Base-by-base conservation (phyloP, 1,140 invertebrate species). In the Phocides pigmalion region DNA sequence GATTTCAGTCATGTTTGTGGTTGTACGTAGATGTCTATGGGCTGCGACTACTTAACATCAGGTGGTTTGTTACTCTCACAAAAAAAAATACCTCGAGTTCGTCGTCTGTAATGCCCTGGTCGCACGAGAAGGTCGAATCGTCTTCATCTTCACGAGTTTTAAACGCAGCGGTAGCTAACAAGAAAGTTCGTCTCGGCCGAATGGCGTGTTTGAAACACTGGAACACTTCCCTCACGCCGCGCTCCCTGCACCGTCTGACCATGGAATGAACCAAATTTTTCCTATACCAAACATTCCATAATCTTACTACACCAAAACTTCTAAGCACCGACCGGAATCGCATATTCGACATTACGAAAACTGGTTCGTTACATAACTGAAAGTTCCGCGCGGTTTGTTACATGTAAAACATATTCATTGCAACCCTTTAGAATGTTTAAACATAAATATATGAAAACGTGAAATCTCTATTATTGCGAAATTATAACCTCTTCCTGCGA, bases 71-170 rank as follows among this genome's bases (percentile, higher is more conserved):
- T n/a, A n/a, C n/a, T n/a, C n/a, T n/a, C n/a, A n/a, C n/a, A n/a
- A n/a, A n/a, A n/a, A n/a, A n/a, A n/a, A n/a, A n/a, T n/a, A 91
- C 88, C 81, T 92, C 74, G 16, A 91, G 63, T 20, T 87, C 81
- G 28, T 82, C 73, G 56, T 92, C 90, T 0, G 79, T 76, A 3
- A 92, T 91, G 49, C 82, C 81, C 50, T 79, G 66, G 1, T 79
- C 69, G 63, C 91, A 87, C 17, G 62, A 64, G 4, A 72, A 65
- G 0, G 64, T 58, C 15, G 41, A 46, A 37, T 20, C 44, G 0
- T 59, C 56, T 0, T 47, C 44, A 3, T 67, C 72, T 3, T 74
- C 68, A 4, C 82, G 68, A 51, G 79, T 79, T 46, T 87, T 88
- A 56, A 80, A 91, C 0, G 87, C 83, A 1, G 87, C 90, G 0